Percentiles rank a stretch among this genome's conserved stretches.
Evolutionary conservation across 2,797 vertebrate species (phyloP).

Genomic region (Mus minutoides): DNA sequence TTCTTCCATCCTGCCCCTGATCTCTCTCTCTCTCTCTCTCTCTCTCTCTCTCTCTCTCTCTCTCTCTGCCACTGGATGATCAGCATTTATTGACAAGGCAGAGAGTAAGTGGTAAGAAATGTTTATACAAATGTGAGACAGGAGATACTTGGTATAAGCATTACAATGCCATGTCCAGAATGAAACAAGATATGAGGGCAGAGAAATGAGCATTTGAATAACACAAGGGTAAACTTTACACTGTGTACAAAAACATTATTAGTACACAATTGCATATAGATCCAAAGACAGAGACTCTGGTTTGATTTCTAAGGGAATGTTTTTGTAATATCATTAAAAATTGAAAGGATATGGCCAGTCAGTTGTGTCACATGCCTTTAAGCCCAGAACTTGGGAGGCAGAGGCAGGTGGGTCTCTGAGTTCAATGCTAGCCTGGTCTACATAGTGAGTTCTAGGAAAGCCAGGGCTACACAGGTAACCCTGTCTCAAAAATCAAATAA

Average conservation of each 20-base stretch:
- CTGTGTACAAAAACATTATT: background rate
- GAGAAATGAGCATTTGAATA: background rate
- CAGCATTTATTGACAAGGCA: background rate
- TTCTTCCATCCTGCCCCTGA: background rate
- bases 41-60: rapidly evolving
- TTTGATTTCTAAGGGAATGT: background rate
- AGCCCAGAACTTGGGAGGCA: background rate
- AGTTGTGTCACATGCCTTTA: background rate
- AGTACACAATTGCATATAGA: background rate
- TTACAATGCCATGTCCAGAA: background rate
- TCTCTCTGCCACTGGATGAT: background rate
- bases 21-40: too few species aligned
- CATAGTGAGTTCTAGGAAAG: background rate
- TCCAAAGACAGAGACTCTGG: background rate
- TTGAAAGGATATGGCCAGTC: background rate
- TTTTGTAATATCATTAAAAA: background rate
- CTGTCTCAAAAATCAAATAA: background rate
- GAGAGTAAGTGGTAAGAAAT: background rate
- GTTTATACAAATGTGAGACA: background rate
- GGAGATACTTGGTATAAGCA: background rate
- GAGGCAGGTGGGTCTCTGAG: background rate
- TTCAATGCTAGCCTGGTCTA: background rate
- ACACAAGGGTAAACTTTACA: background rate
- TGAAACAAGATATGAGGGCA: background rate
- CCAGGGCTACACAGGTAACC: background rate